Conservation (phyloP, 2,797 vertebrate species). For the Hydrolagus colliei region DNA sequence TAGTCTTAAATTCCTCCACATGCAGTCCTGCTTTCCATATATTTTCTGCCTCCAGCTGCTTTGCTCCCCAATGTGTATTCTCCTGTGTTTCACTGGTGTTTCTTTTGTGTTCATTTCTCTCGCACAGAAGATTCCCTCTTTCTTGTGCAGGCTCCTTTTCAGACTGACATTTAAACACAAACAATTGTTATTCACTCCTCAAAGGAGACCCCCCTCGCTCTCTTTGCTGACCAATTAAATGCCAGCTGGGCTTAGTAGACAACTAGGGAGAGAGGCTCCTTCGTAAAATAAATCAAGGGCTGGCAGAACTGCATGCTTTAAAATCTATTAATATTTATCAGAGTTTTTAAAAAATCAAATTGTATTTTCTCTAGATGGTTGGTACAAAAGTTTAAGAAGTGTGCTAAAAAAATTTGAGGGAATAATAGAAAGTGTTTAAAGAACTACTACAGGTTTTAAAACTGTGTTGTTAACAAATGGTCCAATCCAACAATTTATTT, state of each 20-base stretch:
- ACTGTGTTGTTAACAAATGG: too few relatives aligned
- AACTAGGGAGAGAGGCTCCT: conserved; percentile 40
- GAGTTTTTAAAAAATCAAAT: neutral
- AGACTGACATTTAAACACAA: conserved; percentile 85
- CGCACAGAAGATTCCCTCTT: conserved; percentile 76
- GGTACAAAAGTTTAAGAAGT: too few relatives aligned
- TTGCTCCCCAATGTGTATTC: conserved; percentile 56
- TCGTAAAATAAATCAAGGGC: conserved; percentile 27
- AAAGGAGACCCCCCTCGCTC: conserved; percentile 80
- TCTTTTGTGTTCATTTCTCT: conserved; percentile 80
- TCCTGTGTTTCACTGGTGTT: conserved; percentile 68
- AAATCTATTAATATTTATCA: conserved; percentile 32
- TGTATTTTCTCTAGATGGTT: too few relatives aligned
- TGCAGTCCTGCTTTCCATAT: conserved; percentile 54
- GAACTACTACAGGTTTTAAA: too few relatives aligned
- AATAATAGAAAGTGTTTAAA: too few relatives aligned
- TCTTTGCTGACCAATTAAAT: conserved; percentile 92
- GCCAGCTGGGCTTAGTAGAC: conserved; percentile 77
- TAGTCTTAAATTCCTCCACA: conserved; percentile 66
- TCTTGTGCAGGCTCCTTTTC: conserved; percentile 79
- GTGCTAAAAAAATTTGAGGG: too few relatives aligned
- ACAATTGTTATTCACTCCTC: conserved; percentile 89
- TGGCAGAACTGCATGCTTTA: conserved; percentile 43
- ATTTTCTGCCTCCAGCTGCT: conserved; percentile 60
- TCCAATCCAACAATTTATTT: too few relatives aligned